Conservation (phyloP, 1,140 invertebrate genomes). For the Magallana gigas region DNA sequence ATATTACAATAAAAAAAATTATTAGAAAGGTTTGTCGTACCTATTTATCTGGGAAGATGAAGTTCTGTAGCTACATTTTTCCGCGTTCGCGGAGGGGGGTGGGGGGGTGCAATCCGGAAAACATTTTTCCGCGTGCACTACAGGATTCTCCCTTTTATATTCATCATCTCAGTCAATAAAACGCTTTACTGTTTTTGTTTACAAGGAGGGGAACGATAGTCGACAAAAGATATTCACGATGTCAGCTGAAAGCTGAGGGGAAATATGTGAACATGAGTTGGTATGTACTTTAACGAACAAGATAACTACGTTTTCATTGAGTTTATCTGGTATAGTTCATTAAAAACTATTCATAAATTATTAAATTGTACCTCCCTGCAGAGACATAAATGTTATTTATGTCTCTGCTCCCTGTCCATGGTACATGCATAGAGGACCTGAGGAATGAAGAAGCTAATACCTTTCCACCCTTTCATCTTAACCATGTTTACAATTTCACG, state of each 20-base stretch:
- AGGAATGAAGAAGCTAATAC: too few relatives aligned
- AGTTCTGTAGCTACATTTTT: not conserved
- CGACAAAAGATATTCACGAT: not conserved
- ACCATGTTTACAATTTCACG: too few relatives aligned
- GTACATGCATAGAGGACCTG: too few relatives aligned
- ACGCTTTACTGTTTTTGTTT: not conserved
- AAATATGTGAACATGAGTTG: not conserved
- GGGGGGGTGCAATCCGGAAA: not conserved
- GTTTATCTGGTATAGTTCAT: too few relatives aligned
- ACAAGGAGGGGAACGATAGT: not conserved
- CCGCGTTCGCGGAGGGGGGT: not conserved
- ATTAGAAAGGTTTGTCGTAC: not conserved
- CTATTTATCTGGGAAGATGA: not conserved
- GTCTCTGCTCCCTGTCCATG: too few relatives aligned
- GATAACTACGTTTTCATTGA: too few relatives aligned
- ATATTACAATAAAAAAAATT: not conserved
- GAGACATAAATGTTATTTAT: too few relatives aligned
- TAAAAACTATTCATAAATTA: too few relatives aligned
- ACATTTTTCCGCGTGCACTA: not conserved
- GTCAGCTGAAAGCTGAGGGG: too few relatives aligned
- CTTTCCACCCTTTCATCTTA: too few relatives aligned
- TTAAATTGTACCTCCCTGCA: too few relatives aligned
- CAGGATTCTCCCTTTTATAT: not conserved
- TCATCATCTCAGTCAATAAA: not conserved
- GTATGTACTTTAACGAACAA: not conserved